Evolutionary conservation across 2,797 vertebrate genomes (phyloP), one percentile per base, ranked within the genome.

Genomic region (Sebastes cheni): DNA sequence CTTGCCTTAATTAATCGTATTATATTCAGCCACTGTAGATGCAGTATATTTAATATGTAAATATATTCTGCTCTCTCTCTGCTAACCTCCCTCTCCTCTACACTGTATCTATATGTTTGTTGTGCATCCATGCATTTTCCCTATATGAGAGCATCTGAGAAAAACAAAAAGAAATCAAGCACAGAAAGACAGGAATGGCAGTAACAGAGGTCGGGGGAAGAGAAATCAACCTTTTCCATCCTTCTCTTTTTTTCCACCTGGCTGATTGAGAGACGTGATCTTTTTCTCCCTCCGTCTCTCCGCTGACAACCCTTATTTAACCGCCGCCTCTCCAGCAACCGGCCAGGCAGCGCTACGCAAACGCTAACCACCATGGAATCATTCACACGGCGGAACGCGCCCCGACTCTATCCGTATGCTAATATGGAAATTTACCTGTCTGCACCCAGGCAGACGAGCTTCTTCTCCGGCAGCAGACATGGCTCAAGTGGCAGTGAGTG

Each of bases 181-280:
- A 5, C 36, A 66, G 4, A 50, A 36, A 77, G 74, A 70, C 36
- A 29, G n/a, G 56, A 23, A 18, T 52, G 29, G 52, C 29, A 65
- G 54, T 68, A 52, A 39, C 62, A 75, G 75, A 68, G 75, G 79
- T 66, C 60, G 25, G 11, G 4, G 1, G 23, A 60, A 77, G 65
- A 75, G 59, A 79, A 80, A 80, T 71, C 52, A 71, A 27, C 69
- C 67, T 6, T 79, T 67, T 79, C 64, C 29, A 13, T 77, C 66
- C 39, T 3, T 42, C 36, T 39, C 7, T 64, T 66, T 77, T 77
- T 34, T 7, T 56, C 71, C 54, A 12, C 65, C 66, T 36, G 61
- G 62, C 39, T 81, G 81, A 86, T 82, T 87, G 81, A 89, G 77
- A 82, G 83, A 87, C 34, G 58, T 82, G 80, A 90, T 87, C 80